Evolutionary conservation across 1,140 invertebrate genomes (phyloP).

Genomic region (Hetaerina americana): DNA sequence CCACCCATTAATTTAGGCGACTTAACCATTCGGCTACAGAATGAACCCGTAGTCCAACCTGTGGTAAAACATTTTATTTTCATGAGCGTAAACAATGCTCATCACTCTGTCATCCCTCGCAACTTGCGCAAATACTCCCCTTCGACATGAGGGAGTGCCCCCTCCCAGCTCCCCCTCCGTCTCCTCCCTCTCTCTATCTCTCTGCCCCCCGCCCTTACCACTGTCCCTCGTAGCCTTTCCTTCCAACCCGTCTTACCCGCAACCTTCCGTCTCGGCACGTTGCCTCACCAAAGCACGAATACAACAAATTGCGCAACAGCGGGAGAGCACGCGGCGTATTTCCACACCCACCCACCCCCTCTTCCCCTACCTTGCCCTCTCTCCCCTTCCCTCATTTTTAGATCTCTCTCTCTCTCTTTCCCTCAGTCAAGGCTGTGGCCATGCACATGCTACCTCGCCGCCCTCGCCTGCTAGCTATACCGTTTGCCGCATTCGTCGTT

Average conservation of each 20-base stretch:
- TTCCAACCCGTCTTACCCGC: constrained; percentile 1
- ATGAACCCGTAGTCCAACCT: no score
- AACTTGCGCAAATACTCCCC: no score
- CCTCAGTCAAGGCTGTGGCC: neutral
- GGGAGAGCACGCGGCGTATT: neutral
- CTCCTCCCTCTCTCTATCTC: neutral
- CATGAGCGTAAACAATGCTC: no score
- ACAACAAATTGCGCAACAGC: neutral
- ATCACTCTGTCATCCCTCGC: no score
- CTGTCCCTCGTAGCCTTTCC: no score
- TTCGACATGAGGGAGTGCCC: no score
- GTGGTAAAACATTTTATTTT: no score
- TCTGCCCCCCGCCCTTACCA: no score
- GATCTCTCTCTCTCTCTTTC: neutral
- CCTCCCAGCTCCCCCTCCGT: neutral
- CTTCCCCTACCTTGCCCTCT: neutral
- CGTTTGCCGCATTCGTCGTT: neutral
- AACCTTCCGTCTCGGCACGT: neutral
- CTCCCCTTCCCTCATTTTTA: neutral
- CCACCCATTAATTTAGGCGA: no score
- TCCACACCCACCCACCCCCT: neutral
- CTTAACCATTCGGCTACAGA: no score
- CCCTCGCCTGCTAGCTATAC: neutral
- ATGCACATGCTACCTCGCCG: neutral
- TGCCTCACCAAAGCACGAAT: neutral